phyloP scores from a whole-genome alignment of 2,888 invertebrate species.

The Epinotia bilunana region DNA sequence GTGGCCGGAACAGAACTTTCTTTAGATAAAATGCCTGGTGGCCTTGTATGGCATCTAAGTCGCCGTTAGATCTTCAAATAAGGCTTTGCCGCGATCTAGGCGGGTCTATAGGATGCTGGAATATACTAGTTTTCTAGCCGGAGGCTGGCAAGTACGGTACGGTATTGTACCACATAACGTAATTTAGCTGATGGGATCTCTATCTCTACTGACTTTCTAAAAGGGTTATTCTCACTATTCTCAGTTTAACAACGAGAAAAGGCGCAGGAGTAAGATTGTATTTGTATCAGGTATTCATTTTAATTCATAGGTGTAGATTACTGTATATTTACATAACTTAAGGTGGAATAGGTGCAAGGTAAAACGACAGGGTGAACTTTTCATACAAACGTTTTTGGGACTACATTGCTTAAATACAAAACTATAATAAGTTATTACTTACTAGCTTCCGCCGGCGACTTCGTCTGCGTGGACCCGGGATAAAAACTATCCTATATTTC shows the following conservation, averaged over 20 bases:
- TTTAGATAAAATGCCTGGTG: slow-evolving; percentile 17
- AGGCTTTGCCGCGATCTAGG: slow-evolving; percentile 41
- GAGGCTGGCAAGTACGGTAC: slow-evolving; percentile 38
- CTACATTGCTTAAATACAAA: no score
- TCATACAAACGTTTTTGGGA: no score
- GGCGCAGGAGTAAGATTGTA: background rate
- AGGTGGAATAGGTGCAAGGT: no score
- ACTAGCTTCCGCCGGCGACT: no score
- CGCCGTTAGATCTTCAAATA: slow-evolving; percentile 43
- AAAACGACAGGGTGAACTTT: no score
- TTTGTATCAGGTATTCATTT: no score
- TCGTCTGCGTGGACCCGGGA: no score
- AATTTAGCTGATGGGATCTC: slow-evolving; percentile 18
- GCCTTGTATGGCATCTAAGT: slow-evolving; percentile 29
- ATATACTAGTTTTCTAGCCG: slow-evolving; percentile 43
- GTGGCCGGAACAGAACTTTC: slow-evolving; percentile 25
- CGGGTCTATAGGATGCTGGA: slow-evolving; percentile 35
- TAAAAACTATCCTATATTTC: no score
- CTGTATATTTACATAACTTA: no score
- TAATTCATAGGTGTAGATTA: no score
- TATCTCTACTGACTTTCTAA: slow-evolving; percentile 33
- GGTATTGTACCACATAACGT: slow-evolving; percentile 41
- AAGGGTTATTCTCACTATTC: background rate
- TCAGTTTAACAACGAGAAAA: background rate
- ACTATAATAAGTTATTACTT: no score